A percentile compares a stretch with the other conserved stretches of the same genome.
These are phyloP conservation scores for Sinosuthora webbiana DNA, from an alignment of 2,113 vertebrate genomes.

Conservation along the genomic window DNA sequence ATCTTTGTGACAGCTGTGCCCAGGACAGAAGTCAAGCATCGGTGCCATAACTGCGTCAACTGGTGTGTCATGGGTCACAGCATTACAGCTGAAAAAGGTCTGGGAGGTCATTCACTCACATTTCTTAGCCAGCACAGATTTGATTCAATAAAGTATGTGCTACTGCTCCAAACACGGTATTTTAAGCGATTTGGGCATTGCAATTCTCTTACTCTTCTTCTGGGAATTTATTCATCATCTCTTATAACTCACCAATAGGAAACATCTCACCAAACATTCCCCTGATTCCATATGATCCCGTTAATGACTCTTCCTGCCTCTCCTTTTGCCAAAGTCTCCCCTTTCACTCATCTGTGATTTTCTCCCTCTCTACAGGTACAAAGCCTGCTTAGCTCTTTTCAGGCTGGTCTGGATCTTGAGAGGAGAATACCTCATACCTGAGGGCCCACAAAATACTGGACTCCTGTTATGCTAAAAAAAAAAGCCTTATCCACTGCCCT, in stretches of 20 bases:
- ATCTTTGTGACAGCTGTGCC: constrained; percentile 33
- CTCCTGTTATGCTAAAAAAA: not conserved
- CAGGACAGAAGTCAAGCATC: not conserved
- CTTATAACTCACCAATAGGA: not conserved
- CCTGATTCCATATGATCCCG: not conserved
- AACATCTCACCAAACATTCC: not conserved
- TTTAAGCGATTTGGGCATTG: not conserved
- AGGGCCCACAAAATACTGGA: not conserved
- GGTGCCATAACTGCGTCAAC: not conserved
- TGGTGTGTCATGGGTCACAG: not conserved
- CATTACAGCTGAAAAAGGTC: not conserved
- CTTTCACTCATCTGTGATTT: not conserved
- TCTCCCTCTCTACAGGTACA: not conserved
- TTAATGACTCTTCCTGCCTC: not conserved
- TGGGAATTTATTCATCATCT: not conserved
- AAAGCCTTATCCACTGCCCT: not conserved
- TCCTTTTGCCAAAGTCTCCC: not conserved
- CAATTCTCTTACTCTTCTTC: not conserved
- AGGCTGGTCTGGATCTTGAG: not conserved
- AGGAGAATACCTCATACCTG: not conserved
- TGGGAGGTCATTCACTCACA: not conserved
- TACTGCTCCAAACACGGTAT: not conserved
- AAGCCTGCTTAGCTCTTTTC: not conserved
- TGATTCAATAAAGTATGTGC: not conserved
- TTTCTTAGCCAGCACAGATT: not conserved